Conservation (phyloP, 2,797 vertebrate genomes). For the Picus viridis region DNA sequence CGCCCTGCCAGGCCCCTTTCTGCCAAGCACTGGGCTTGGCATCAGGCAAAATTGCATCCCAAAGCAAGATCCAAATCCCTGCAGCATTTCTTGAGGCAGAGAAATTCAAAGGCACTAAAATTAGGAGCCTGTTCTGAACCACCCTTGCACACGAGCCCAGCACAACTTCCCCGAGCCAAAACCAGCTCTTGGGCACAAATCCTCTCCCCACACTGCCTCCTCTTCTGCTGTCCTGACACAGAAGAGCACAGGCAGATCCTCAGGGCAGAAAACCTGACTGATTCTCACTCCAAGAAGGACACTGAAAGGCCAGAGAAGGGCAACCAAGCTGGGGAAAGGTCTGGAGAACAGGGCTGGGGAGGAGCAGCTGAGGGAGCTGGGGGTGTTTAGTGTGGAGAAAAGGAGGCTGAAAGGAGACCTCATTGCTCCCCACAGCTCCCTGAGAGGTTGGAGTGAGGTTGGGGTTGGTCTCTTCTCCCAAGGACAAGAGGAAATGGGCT, state of each 20-base stretch:
- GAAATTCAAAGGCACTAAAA: constrained; percentile 50
- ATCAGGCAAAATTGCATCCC: background rate
- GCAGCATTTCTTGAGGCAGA: background rate
- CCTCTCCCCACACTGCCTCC: background rate
- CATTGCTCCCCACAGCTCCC: no score
- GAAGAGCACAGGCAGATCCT: background rate
- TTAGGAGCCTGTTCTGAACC: constrained; percentile 44
- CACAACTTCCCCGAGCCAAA: background rate
- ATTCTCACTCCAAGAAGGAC: no score
- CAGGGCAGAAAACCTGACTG: background rate
- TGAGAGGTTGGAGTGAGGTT: no score
- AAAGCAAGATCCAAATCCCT: constrained; percentile 5
- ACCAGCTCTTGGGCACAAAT: constrained; percentile 27
- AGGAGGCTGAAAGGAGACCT: no score
- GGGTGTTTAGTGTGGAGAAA: no score
- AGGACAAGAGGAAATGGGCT: no score
- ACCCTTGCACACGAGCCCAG: background rate
- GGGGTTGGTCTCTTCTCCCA: no score
- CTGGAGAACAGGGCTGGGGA: no score
- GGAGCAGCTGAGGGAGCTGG: no score
- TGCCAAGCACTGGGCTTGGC: constrained; percentile 28
- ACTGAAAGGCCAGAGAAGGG: no score
- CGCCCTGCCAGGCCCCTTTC: background rate
- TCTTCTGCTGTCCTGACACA: background rate
- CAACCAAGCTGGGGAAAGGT: no score